phyloP scores from a whole-genome alignment of 1,140 invertebrate genomes.

The Halyomorpha halys region DNA sequence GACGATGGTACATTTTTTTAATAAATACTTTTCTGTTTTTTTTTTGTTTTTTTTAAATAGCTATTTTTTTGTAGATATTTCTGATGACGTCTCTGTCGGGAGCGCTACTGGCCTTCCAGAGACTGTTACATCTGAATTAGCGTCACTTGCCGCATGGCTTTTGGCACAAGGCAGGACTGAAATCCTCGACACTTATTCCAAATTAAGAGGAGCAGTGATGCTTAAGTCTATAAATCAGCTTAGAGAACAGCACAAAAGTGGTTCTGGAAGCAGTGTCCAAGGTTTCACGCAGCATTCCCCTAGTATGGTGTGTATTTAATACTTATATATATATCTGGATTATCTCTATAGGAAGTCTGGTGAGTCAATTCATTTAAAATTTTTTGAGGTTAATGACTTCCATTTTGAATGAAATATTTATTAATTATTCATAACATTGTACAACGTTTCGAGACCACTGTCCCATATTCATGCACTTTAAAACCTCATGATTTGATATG shows the following conservation, averaged over 20 bases:
- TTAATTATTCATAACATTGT: no score
- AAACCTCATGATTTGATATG: no score
- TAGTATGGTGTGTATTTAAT: slow-evolving; percentile 29
- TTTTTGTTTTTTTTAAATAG: background rate
- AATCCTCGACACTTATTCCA: slow-evolving; percentile 69
- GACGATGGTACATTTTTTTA: slow-evolving; percentile 52
- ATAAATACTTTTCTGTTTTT: background rate
- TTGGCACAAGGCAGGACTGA: slow-evolving; percentile 66
- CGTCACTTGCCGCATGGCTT: slow-evolving; percentile 73
- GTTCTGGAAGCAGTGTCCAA: slow-evolving; percentile 53
- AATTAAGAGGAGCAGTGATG: slow-evolving; percentile 63
- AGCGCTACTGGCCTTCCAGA: slow-evolving; percentile 34
- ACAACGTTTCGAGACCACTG: no score
- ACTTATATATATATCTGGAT: no score
- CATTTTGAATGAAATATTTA: no score
- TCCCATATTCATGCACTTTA: no score
- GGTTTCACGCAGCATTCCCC: slow-evolving; percentile 31
- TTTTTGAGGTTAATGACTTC: no score
- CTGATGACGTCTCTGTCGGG: slow-evolving; percentile 24
- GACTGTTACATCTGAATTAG: slow-evolving; percentile 55
- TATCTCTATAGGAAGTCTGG: no score
- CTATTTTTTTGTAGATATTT: slow-evolving; percentile 4
- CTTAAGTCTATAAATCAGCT: slow-evolving; percentile 62
- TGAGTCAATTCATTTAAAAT: no score
- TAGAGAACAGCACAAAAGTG: slow-evolving; percentile 69